Percentiles rank a stretch among this genome's conserved stretches.
phyloP scores from a whole-genome alignment of 2,797 vertebrate species.

The Danio choprae region DNA sequence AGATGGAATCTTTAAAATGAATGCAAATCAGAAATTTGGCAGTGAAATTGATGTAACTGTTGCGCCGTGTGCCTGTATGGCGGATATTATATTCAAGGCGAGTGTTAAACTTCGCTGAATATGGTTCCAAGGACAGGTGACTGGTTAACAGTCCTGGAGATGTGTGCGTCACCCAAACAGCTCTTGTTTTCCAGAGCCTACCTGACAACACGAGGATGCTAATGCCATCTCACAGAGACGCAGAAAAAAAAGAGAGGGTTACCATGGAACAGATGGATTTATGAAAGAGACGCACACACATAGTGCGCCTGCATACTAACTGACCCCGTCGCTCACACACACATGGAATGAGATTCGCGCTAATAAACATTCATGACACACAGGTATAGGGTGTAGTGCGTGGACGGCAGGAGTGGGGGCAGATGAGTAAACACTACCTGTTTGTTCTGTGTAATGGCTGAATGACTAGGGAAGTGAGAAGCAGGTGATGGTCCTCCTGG shows the following conservation, averaged over 20 bases:
- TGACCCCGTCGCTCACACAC: constrained; percentile 48
- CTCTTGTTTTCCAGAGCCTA: constrained; percentile 42
- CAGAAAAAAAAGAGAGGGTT: constrained; percentile 49
- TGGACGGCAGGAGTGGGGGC: constrained; percentile 56
- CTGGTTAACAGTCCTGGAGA: constrained; percentile 46
- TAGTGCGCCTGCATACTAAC: constrained; percentile 17
- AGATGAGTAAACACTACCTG: constrained; percentile 64
- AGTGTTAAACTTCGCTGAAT: constrained; percentile 43
- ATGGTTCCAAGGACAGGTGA: constrained; percentile 52
- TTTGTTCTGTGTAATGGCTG: constrained; percentile 61
- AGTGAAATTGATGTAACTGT: constrained; percentile 65
- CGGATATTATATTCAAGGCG: constrained; percentile 33
- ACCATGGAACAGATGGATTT: constrained; percentile 63
- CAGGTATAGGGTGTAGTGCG: constrained; percentile 48
- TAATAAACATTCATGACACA: constrained; percentile 51
- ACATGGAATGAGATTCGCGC: constrained; percentile 54
- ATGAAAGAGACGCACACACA: constrained; percentile 42
- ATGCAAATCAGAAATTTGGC: constrained; percentile 65
- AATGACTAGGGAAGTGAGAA: constrained; percentile 50
- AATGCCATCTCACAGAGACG: constrained; percentile 40
- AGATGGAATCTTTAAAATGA: constrained; percentile 54
- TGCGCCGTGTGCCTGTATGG: constrained; percentile 35
- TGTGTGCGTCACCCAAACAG: constrained; percentile 56
- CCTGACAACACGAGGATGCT: constrained; percentile 56
- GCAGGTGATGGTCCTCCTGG: constrained; percentile 58